phyloP scores from a whole-genome alignment of 2,888 invertebrate species.

The Heliconius erato region DNA sequence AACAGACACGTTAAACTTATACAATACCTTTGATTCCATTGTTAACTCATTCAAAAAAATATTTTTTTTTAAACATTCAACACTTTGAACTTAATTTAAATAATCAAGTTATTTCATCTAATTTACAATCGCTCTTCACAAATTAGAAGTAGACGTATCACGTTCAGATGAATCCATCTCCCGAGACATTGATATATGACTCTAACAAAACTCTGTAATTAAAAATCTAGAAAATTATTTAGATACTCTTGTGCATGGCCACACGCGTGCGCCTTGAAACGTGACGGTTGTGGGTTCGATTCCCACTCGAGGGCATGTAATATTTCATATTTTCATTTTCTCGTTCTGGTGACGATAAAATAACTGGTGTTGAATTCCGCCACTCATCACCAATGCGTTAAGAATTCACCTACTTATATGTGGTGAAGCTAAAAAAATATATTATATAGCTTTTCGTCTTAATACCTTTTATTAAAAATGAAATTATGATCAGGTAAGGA shows the following conservation, averaged over 20 bases:
- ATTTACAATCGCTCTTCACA: background rate
- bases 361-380: too few relatives aligned
- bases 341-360: too few relatives aligned
- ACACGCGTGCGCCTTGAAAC: too few relatives aligned
- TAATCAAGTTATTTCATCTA: background rate
- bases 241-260: background rate
- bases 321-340: too few relatives aligned
- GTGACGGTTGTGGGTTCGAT: too few relatives aligned
- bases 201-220: background rate
- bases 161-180: constrained; percentile 10
- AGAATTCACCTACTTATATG: too few relatives aligned
- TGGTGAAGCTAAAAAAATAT: background rate
- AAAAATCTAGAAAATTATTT: background rate
- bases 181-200: constrained; percentile 19
- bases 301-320: too few relatives aligned
- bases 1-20: too few relatives aligned
- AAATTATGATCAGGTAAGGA: background rate
- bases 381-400: too few relatives aligned
- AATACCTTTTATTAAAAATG: background rate
- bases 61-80: background rate
- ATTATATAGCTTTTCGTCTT: background rate
- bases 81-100: background rate
- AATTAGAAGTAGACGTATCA: constrained; percentile 12
- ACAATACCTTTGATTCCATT: too few relatives aligned
- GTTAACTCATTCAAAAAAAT: background rate